phyloP scores from a whole-genome alignment of 2,888 invertebrate species.

The Argyresthia goedartella region DNA sequence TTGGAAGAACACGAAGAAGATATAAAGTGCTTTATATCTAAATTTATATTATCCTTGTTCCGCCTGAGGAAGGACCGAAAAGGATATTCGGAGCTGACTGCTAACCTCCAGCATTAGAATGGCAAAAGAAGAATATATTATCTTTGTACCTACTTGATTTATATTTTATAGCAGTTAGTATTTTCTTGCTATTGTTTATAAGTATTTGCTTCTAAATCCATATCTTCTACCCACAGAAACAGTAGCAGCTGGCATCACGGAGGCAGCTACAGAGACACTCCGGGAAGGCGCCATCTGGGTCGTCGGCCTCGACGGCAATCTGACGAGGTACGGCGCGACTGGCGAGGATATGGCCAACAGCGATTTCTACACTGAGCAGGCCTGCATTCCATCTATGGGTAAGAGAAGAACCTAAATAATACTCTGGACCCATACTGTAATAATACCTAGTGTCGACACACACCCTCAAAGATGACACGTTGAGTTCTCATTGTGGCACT shows the following conservation, averaged over 20 bases:
- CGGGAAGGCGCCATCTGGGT: slow-evolving; percentile 23
- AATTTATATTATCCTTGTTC: no score
- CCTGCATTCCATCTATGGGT: slow-evolving; percentile 50
- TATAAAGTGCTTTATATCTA: no score
- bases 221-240: background rate
- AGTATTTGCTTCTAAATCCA: background rate
- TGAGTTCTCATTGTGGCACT: background rate
- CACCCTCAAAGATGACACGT: background rate
- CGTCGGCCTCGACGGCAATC: slow-evolving; percentile 22
- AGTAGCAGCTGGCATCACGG: background rate
- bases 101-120: no score
- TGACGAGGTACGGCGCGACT: slow-evolving; percentile 17
- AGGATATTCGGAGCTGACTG: no score
- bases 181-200: no score
- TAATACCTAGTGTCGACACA: background rate
- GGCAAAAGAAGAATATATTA: no score
- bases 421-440: background rate
- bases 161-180: no score
- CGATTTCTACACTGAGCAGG: slow-evolving; percentile 31
- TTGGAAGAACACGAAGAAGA: no score
- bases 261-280: slow-evolving; percentile 10
- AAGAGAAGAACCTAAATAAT: slow-evolving; percentile 5
- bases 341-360: slow-evolving; percentile 13
- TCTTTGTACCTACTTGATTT: no score
- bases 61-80: no score